Percentiles rank a stretch among this genome's conserved stretches.
Conservation (phyloP, 2,888 invertebrate species). For the Hirtodrosophila alboralis region DNA sequence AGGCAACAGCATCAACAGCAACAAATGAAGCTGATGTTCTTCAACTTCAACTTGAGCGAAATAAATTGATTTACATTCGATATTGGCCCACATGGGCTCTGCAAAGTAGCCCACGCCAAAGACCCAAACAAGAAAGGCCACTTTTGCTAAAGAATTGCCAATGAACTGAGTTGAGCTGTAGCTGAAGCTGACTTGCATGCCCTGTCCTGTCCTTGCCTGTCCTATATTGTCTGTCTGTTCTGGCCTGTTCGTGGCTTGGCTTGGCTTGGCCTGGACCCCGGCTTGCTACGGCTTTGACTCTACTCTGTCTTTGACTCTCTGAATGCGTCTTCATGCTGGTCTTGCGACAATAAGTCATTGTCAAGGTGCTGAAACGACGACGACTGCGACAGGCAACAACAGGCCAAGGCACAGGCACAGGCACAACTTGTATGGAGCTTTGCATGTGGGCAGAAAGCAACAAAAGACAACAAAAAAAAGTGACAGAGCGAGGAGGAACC, state of each 20-base stretch:
- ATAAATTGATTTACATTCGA: conserved; percentile 73
- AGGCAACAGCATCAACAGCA: conserved; percentile 7
- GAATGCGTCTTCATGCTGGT: conserved; percentile 20
- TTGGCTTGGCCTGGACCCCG: not conserved
- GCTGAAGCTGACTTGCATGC: conserved; percentile 40
- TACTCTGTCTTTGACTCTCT: conserved; percentile 13
- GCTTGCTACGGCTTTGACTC: conserved; percentile 16
- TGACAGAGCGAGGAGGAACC: conserved; percentile 1
- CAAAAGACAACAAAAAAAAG: conserved; percentile 11
- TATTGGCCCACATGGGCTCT: conserved; percentile 25
- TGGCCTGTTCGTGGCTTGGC: conserved; percentile 1
- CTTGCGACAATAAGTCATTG: conserved; percentile 74
- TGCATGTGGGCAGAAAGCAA: conserved; percentile 58
- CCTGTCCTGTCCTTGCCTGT: conserved; percentile 7
- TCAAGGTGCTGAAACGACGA: conserved; percentile 72
- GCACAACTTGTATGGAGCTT: conserved; percentile 34
- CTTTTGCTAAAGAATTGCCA: conserved; percentile 69
- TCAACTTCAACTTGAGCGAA: conserved; percentile 51
- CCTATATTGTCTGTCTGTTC: not conserved
- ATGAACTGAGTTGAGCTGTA: conserved; percentile 61
- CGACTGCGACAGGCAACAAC: conserved; percentile 53
- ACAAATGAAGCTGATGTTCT: conserved; percentile 12
- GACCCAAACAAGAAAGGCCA: conserved; percentile 63
- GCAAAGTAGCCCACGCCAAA: conserved; percentile 43
- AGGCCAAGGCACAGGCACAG: conserved; percentile 13